Base-by-base conservation (phyloP, 2,797 vertebrate genomes). In the Sciaenops ocellatus region DNA sequence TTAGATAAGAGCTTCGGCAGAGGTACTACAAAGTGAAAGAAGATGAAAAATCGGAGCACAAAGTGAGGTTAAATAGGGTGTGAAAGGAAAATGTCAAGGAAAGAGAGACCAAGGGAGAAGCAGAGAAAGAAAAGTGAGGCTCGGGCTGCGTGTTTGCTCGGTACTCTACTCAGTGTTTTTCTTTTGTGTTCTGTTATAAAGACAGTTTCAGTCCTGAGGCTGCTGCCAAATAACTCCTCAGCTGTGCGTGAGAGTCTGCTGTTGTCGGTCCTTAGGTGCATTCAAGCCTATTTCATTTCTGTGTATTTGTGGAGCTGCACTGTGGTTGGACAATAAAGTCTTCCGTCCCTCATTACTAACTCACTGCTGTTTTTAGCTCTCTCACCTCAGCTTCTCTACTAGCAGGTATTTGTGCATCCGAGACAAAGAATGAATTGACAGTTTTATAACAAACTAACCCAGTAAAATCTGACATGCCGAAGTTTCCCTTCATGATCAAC, bases 181-280 rank as follows among this genome's bases (percentile, higher is more conserved):
- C 15, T 22, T 11, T 80, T 75, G 55, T 74, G 22, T 67, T 72
- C 26, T 52, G 54, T 12, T 82, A 16, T 59, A 51, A 72, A 73
- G 69, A 28, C 42, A 24, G 26, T 79, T 73, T 63, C 1, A 63
- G 78, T 62, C 80, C 57, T 0, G 34, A 64, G 76, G 69, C 76
- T 72, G 70, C 47, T 22, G 68, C 9, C 51, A 76, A 66, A 64
- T 1, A 78, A 61, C 71, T 72, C 50, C 51, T 52, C 22, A 41
- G n/a, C 52, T 17, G 68, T 50, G 64, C 10, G 17, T 54, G 51
- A 10, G 20, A 38, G 24, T 28, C 20, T 30, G 55, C 18, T 34
- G 44, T 5, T 51, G 28, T 68, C 1, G 3, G 16, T 61, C 22
- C n/a, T 26, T 16, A 12, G 20, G 24, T 50, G 64, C 18, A 63